Evolutionary conservation across 1,140 invertebrate genomes (phyloP), one percentile per base, ranked within the genome.

Genomic region (Lysiphlebus fabarum): DNA sequence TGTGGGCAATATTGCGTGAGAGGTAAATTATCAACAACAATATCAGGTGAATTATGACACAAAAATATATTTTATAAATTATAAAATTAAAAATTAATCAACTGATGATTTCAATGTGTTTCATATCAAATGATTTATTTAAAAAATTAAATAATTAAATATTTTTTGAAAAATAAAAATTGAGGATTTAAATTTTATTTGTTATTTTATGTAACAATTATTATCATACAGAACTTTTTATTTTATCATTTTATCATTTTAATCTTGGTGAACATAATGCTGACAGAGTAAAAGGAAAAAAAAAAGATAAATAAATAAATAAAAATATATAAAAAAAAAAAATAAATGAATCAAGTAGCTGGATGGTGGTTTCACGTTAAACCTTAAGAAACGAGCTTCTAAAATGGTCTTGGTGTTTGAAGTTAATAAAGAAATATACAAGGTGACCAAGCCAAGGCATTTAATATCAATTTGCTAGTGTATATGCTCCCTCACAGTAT

Each of bases 341-440:
- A 53, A 51, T n/a, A 49, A 26, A 5, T 42, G 12, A 41, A 53
- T 45, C 10, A 40, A 43, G 59, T 34, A 17, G 12, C 42, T 41
- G 56, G 38, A 12, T 41, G 42, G 42, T 58, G 48, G 48, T 58
- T 58, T 54, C 17, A 42, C 50, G 62, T 59, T 58, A 61, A 59
- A 64, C 51, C 59, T 45, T 64, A 58, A 63, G 55, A 43, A 63
- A 63, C 59, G 62, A 48, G 48, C 58, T 53, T 44, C 17, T 38
- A 43, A 50, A 51, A 61, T 56, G 53, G 54, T 53, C 48, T 63
- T 64, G 64, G 65, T 70, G 61, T 60, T 48, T 47, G 45, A 55
- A 72, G 70, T 74, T 74, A 74, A 74, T 74, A 74, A 74, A 73
- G 72, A 74, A 73, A 70, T 70, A 72, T 69, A 73, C 69, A 72